Evolutionary conservation across 2,113 vertebrate genomes (phyloP).

Genomic region (Cyphomyrus plagiostoma): DNA sequence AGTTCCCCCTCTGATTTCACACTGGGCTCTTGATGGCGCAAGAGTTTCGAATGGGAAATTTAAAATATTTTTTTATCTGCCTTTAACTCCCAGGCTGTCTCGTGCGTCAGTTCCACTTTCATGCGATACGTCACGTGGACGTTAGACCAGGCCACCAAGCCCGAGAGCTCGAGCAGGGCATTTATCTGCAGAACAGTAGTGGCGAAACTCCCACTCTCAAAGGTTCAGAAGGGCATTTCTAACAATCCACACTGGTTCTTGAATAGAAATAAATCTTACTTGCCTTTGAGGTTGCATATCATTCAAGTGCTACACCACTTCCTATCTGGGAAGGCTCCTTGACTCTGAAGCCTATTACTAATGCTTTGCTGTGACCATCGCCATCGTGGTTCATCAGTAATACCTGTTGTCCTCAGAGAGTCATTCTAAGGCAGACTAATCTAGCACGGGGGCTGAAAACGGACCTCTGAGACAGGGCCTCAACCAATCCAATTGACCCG

Average conservation of each 20-base stretch:
- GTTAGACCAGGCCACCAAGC: background rate
- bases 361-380: background rate
- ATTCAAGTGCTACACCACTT: background rate
- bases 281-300: background rate
- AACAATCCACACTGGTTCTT: background rate
- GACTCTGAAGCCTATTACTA: background rate
- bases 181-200: background rate
- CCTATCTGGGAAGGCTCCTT: background rate
- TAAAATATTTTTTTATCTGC: background rate
- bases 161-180: background rate
- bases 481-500: background rate
- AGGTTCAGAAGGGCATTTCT: background rate
- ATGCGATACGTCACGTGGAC: background rate
- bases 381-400: background rate
- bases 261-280: background rate
- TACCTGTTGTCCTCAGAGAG: background rate
- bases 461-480: background rate
- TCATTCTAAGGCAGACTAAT: background rate
- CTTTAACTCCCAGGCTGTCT: constrained; percentile 2
- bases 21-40: background rate
- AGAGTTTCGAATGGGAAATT: constrained; percentile 14
- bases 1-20: background rate
- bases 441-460: background rate
- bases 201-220: background rate
- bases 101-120: background rate